These are phyloP conservation scores for Nansenia antarctica DNA, from an alignment of 2,113 vertebrate genomes.

Conservation along the genomic window DNA sequence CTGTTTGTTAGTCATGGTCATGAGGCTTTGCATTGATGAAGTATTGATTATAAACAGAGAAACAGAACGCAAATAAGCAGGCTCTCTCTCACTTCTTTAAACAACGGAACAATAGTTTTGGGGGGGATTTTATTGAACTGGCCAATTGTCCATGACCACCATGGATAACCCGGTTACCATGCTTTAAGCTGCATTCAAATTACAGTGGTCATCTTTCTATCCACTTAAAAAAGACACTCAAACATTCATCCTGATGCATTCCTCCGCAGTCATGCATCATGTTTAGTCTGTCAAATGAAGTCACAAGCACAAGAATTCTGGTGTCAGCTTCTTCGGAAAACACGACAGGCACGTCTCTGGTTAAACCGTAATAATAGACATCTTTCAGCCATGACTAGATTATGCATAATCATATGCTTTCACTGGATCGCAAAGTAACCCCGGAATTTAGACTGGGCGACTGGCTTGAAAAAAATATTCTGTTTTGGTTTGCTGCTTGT, in stretches of 20 bases:
- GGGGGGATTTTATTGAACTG: no score
- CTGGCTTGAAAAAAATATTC: not conserved
- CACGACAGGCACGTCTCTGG: not conserved
- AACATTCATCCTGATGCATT: constrained; percentile 6
- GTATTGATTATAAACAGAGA: not conserved
- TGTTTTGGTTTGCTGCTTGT: not conserved
- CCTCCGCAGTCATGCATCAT: not conserved
- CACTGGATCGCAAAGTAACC: not conserved
- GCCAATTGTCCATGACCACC: no score
- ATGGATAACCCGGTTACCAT: no score
- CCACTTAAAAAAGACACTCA: not conserved
- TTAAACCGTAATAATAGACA: not conserved
- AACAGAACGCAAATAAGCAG: no score
- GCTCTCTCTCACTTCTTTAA: no score
- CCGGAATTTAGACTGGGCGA: not conserved
- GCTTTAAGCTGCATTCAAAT: no score
- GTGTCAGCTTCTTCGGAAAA: not conserved
- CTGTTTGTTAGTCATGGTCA: not conserved
- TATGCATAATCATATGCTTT: constrained; percentile 11
- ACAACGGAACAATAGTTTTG: no score
- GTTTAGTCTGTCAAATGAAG: constrained; percentile 2
- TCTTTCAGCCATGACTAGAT: not conserved
- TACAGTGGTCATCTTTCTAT: not conserved
- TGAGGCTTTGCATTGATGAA: not conserved
- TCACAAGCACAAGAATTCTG: not conserved